Conservation (phyloP, 2,113 vertebrate species). For the Silurus glanis region DNA sequence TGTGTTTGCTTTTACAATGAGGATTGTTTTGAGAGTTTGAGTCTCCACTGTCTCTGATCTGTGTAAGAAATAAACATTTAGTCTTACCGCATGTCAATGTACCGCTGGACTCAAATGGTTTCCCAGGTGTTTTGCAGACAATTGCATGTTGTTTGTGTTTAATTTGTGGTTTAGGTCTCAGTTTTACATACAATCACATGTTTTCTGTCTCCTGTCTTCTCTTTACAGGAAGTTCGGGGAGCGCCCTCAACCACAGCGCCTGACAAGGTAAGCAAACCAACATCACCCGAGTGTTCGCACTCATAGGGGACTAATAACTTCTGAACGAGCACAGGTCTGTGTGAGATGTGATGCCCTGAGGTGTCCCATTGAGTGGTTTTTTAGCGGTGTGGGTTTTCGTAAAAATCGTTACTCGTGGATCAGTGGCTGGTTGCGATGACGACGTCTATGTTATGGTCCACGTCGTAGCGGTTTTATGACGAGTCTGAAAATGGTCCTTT, state of each 20-base stretch:
- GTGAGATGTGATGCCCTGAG: not conserved
- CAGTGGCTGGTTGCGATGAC: constrained; percentile 11
- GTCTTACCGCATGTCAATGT: not conserved
- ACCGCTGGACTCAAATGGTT: not conserved
- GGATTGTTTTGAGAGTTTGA: not conserved
- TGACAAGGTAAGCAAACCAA: constrained; percentile 85
- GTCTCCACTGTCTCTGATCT: constrained; percentile 6
- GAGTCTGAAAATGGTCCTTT: constrained; percentile 29
- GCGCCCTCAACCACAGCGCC: constrained; percentile 96
- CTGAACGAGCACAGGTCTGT: not conserved
- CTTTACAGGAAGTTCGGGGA: constrained; percentile 96
- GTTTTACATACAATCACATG: constrained; percentile 41
- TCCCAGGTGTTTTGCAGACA: constrained; percentile 13
- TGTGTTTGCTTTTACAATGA: constrained; percentile 27
- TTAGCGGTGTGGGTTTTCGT: not conserved
- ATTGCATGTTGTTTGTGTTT: constrained; percentile 35
- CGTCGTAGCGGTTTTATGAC: not conserved
- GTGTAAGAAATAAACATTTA: constrained; percentile 17
- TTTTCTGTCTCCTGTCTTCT: constrained; percentile 58
- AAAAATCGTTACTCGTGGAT: not conserved
- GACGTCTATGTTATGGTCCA: not conserved
- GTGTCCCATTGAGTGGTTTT: not conserved
- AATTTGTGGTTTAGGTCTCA: constrained; percentile 52
- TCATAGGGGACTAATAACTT: not conserved
- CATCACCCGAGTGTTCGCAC: not conserved